A percentile compares a stretch with the other conserved stretches of the same genome.
Evolutionary conservation across 1,140 invertebrate species (phyloP).

Genomic region (Sweltsa coloradensis): DNA sequence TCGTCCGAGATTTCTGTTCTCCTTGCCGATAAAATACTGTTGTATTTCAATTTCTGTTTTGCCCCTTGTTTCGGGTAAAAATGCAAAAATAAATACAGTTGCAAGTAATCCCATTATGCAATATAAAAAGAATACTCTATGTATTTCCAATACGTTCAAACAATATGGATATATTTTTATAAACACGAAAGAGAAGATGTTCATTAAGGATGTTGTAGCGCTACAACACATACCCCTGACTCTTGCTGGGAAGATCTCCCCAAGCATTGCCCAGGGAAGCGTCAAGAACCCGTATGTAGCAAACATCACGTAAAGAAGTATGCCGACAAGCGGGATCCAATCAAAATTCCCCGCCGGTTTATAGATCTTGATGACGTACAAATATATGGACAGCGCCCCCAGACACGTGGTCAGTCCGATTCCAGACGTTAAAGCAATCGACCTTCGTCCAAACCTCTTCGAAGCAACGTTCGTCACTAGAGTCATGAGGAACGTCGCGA

Average conservation of each 20-base stretch:
- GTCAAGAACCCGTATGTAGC: constrained; percentile 44
- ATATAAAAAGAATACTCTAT: too few relatives aligned
- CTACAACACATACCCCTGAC: too few relatives aligned
- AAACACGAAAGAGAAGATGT: too few relatives aligned
- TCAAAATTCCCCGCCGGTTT: constrained; percentile 18
- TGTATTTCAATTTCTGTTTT: too few relatives aligned
- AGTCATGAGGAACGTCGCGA: constrained; percentile 17
- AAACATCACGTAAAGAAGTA: constrained; percentile 38
- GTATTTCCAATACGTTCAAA: too few relatives aligned
- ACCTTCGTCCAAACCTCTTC: background rate
- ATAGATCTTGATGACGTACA: constrained; percentile 18
- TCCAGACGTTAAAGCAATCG: constrained; percentile 35
- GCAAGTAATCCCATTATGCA: too few relatives aligned
- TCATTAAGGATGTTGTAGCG: too few relatives aligned
- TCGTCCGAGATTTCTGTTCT: too few relatives aligned
- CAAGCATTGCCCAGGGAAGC: constrained; percentile 60
- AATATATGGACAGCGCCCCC: constrained; percentile 35
- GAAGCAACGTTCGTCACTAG: background rate
- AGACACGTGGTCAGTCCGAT: constrained; percentile 45
- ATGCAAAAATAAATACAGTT: too few relatives aligned
- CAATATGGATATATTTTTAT: too few relatives aligned
- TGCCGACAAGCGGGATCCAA: constrained; percentile 34
- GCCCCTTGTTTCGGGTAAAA: too few relatives aligned
- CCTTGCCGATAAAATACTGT: too few relatives aligned
- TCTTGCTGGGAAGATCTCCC: constrained; percentile 67